These are phyloP conservation scores for Lampropteryx suffumata DNA, from an alignment of 2,888 invertebrate species.

Conservation along the genomic window DNA sequence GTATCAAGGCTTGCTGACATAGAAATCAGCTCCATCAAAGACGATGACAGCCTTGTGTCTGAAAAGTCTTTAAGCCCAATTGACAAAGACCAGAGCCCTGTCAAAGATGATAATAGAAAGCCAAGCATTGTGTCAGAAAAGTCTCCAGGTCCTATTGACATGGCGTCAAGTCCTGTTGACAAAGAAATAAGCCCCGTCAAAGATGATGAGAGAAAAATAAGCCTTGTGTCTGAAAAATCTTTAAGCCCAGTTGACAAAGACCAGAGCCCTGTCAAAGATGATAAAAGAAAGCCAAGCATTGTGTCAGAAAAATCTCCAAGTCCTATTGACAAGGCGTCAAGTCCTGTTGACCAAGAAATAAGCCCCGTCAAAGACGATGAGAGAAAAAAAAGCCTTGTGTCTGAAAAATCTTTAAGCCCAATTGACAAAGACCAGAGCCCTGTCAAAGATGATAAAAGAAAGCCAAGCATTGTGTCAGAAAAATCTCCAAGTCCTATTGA, in stretches of 20 bases:
- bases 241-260: neutral
- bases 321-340: neutral
- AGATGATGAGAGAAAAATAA: neutral
- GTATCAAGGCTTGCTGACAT: no score
- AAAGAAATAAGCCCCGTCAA: no score
- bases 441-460: neutral
- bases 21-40: no score
- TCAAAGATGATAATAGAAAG: no score
- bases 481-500: conserved; percentile 3
- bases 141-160: no score
- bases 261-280: conserved; percentile 1
- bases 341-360: neutral
- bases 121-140: no score
- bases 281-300: conserved; percentile 12
- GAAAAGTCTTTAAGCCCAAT: no score
- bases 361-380: neutral
- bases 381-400: neutral
- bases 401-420: conserved; percentile 3
- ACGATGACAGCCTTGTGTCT: no score
- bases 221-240: neutral
- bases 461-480: neutral
- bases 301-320: neutral
- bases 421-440: neutral
- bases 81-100: no score
- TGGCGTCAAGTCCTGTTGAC: no score